Conservation (phyloP, 2,888 invertebrate genomes). For the Syritta pipiens region DNA sequence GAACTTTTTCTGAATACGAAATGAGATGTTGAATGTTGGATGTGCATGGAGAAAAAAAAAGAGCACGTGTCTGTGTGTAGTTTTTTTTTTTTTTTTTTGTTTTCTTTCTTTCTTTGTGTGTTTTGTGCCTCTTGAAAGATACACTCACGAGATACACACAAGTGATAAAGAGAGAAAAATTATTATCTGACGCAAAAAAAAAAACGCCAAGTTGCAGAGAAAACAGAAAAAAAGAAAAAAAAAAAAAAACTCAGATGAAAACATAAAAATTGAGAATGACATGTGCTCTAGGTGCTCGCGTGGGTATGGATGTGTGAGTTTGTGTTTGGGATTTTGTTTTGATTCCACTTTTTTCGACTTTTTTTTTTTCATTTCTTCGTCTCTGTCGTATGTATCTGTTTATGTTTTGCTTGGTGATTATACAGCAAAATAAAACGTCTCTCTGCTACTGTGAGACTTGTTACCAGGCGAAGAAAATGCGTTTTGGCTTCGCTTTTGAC, state of each 20-base stretch:
- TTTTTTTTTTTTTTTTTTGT: conserved; percentile 15
- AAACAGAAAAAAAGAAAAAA: conserved; percentile 12
- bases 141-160: conserved; percentile 21
- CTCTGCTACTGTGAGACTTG: conserved; percentile 4
- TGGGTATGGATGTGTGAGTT: neutral
- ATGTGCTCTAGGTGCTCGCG: conserved; percentile 40
- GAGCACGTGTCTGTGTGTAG: conserved; percentile 52
- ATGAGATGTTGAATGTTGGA: conserved; percentile 23
- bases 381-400: conserved; percentile 20
- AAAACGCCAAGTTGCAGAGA: conserved; percentile 10
- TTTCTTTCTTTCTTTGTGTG: conserved; percentile 48
- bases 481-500: too few species aligned
- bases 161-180: conserved; percentile 44
- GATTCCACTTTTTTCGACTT: conserved; percentile 58
- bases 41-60: conserved; percentile 1
- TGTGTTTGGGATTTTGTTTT: conserved; percentile 57
- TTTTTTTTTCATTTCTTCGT: too few species aligned
- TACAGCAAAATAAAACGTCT: conserved; percentile 25
- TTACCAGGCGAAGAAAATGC: conserved; percentile 37
- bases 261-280: conserved; percentile 51
- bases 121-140: conserved; percentile 32
- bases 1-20: conserved; percentile 46
- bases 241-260: conserved; percentile 24
- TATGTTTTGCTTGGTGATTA: conserved; percentile 46
- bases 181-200: conserved; percentile 21